Conservation (phyloP, 2,113 vertebrate genomes). For the Xenotilapia flavipinnis region DNA sequence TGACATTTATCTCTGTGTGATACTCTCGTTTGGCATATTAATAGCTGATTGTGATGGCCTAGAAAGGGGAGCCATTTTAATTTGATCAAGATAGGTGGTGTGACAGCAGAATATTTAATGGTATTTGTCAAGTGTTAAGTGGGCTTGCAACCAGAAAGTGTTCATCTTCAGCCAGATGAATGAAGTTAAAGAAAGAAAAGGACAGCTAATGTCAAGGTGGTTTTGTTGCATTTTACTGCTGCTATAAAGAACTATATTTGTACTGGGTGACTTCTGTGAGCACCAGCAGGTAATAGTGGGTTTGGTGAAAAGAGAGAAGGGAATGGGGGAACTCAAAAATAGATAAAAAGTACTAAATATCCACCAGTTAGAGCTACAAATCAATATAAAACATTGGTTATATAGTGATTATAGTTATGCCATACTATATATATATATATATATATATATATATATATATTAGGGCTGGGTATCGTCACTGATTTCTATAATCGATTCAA, state of each 20-base stretch:
- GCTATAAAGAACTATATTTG: not conserved
- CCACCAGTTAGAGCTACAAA: not conserved
- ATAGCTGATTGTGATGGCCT: not conserved
- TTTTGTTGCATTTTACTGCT: not conserved
- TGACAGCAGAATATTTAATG: not conserved
- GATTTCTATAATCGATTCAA: too few species aligned
- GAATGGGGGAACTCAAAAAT: not conserved
- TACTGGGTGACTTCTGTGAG: not conserved
- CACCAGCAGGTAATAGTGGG: not conserved
- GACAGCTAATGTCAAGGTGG: not conserved
- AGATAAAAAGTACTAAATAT: not conserved
- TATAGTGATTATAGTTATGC: not conserved
- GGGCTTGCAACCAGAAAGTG: not conserved
- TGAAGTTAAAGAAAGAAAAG: not conserved
- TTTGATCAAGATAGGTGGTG: slow-evolving; percentile 10
- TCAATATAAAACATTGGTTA: not conserved
- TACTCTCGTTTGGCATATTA: slow-evolving; percentile 29
- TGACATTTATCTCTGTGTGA: slow-evolving; percentile 30
- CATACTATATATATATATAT: not conserved
- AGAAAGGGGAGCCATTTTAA: not conserved
- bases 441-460: too few species aligned
- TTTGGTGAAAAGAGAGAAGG: not conserved
- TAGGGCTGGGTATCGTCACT: too few species aligned
- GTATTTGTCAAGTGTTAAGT: not conserved
- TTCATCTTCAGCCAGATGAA: not conserved